Evolutionary conservation across 2,888 invertebrate species (phyloP).

Genomic region (Priocnemis perturbator): DNA sequence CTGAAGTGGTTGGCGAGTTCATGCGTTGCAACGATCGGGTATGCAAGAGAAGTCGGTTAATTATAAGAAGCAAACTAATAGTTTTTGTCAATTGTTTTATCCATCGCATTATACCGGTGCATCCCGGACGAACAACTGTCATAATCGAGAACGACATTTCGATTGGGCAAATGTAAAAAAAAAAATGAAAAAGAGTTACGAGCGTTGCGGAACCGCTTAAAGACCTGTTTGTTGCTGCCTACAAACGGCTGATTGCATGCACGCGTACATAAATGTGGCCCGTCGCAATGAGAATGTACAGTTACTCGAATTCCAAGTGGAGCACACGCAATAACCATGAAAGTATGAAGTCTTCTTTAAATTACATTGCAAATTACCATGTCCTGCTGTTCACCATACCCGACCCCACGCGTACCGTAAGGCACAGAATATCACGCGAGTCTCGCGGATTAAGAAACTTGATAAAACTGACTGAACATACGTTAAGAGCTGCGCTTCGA

Average conservation of each 20-base stretch:
- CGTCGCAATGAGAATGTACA: conserved; percentile 34
- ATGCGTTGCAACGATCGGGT: too few species aligned
- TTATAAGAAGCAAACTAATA: too few species aligned
- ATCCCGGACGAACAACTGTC: too few species aligned
- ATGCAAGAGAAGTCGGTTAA: too few species aligned
- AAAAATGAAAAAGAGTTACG: conserved; percentile 17
- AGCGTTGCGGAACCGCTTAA: background rate
- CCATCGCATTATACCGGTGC: too few species aligned
- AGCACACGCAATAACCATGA: conserved; percentile 42
- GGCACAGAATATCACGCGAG: conserved; percentile 42
- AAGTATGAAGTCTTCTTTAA: conserved; percentile 43
- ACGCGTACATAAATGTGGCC: background rate
- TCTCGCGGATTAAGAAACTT: conserved; percentile 46
- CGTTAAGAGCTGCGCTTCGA: conserved; percentile 5
- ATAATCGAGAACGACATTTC: background rate
- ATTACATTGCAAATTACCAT: conserved; percentile 50
- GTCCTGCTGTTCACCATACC: conserved; percentile 39
- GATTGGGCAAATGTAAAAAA: conserved; percentile 32
- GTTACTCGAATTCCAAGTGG: conserved; percentile 46
- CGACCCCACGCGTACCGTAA: conserved; percentile 44
- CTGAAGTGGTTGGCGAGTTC: too few species aligned
- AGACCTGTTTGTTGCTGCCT: background rate
- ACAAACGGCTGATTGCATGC: background rate
- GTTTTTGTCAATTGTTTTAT: too few species aligned
- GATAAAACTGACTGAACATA: conserved; percentile 44